Evolutionary conservation across 2,797 vertebrate genomes (phyloP).

Genomic region (Acanthis flammea): DNA sequence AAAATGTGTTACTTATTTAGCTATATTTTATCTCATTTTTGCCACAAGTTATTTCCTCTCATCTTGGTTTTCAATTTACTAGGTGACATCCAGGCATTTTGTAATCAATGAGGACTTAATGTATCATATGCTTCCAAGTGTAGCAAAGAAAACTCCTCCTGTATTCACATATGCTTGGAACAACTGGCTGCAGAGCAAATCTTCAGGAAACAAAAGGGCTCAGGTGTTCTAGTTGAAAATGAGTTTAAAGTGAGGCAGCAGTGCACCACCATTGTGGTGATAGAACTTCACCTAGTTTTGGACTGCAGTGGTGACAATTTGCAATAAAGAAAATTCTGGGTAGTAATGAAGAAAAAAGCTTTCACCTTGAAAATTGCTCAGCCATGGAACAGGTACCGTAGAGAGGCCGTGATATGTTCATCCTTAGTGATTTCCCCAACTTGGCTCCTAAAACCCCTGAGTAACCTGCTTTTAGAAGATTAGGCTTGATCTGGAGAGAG

Average conservation of each 20-base stretch:
- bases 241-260: background rate
- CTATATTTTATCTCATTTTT: background rate
- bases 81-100: background rate
- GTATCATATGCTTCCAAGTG: background rate
- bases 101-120: background rate
- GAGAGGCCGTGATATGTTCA: background rate
- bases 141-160: background rate
- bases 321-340: background rate
- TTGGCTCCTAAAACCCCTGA: background rate
- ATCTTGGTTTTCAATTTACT: background rate
- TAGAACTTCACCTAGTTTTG: background rate
- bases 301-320: background rate
- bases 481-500: background rate
- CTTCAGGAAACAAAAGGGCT: background rate
- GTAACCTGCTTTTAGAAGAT: background rate
- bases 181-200: background rate
- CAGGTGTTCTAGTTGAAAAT: background rate
- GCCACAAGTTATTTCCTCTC: background rate
- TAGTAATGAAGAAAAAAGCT: background rate
- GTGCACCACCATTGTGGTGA: rapidly evolving
- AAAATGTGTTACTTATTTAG: background rate
- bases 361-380: background rate
- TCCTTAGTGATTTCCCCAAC: background rate
- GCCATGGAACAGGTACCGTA: background rate
- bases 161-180: background rate